A percentile compares a stretch with the other conserved stretches of the same genome.
Conservation (phyloP, 2,888 invertebrate species). For the Drosophila niveifrons region DNA sequence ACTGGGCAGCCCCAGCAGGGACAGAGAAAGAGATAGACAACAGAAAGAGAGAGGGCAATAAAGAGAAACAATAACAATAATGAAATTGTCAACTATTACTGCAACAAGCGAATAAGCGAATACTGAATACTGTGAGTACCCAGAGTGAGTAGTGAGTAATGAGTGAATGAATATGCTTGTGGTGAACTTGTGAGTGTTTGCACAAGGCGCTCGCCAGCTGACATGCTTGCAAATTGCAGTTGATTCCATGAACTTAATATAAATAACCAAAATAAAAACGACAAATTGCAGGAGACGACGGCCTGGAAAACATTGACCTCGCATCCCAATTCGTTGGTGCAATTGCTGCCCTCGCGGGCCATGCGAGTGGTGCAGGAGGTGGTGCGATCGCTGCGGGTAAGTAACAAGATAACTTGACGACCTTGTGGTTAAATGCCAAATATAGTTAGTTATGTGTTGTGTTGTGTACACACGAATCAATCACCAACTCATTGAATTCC, state of each 20-base stretch:
- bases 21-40: constrained; percentile 3
- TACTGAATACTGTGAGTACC: constrained; percentile 2
- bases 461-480: constrained; percentile 10
- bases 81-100: constrained; percentile 63
- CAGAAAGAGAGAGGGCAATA: constrained; percentile 3
- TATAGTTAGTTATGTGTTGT: neutral
- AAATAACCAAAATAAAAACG: neutral
- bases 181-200: constrained; percentile 61
- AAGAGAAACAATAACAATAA: constrained; percentile 9
- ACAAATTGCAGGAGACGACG: constrained; percentile 83
- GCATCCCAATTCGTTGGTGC: constrained; percentile 85
- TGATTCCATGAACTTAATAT: constrained; percentile 44
- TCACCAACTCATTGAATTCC: constrained; percentile 29
- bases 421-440: constrained; percentile 56
- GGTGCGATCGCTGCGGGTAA: constrained; percentile 84
- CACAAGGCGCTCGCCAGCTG: constrained; percentile 47
- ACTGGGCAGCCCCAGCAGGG: constrained; percentile 34
- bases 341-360: constrained; percentile 84
- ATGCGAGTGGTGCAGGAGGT: constrained; percentile 86
- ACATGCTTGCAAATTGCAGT: constrained; percentile 57
- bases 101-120: constrained; percentile 36
- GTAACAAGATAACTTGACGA: constrained; percentile 44
- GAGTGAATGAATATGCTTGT: constrained; percentile 7
- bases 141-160: constrained; percentile 8
- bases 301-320: constrained; percentile 85